Percentiles rank a stretch among this genome's conserved stretches.
Conservation (phyloP, 2,888 invertebrate species). For the Anarsia innoxiella region DNA sequence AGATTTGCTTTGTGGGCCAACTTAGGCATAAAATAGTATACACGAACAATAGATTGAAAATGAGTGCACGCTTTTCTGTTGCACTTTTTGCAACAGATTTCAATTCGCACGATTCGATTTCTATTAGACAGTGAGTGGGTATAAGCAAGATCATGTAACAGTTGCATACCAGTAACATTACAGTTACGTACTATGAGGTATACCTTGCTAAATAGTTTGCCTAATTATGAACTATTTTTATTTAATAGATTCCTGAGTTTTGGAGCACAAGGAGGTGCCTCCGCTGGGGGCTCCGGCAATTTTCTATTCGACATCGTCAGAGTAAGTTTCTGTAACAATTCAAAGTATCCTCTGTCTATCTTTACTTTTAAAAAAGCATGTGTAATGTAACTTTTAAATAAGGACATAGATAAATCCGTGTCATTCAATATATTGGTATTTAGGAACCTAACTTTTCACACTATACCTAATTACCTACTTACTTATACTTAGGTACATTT, state of each 20-base stretch:
- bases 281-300: conserved; percentile 86
- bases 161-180: conserved; percentile 26
- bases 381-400: too few species aligned
- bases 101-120: conserved; percentile 54
- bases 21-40: too few species aligned
- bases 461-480: too few species aligned
- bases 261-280: conserved; percentile 68
- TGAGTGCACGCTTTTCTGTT: conserved; percentile 20
- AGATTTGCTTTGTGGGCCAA: too few species aligned
- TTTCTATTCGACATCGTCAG: conserved; percentile 92
- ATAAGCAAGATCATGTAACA: conserved; percentile 30
- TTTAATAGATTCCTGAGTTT: conserved; percentile 79
- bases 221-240: too few species aligned
- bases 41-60: conserved; percentile 30
- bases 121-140: conserved; percentile 24
- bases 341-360: background rate
- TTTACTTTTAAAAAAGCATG: too few species aligned
- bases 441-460: too few species aligned
- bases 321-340: conserved; percentile 76
- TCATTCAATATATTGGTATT: too few species aligned
- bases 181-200: too few species aligned
- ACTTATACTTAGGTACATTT: background rate
- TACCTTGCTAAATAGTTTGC: background rate
- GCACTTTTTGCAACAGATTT: conserved; percentile 42
- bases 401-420: too few species aligned